Evolutionary conservation across 1,140 invertebrate genomes (phyloP), one percentile per base, ranked within the genome.

Genomic region (Halotydeus destructor): DNA sequence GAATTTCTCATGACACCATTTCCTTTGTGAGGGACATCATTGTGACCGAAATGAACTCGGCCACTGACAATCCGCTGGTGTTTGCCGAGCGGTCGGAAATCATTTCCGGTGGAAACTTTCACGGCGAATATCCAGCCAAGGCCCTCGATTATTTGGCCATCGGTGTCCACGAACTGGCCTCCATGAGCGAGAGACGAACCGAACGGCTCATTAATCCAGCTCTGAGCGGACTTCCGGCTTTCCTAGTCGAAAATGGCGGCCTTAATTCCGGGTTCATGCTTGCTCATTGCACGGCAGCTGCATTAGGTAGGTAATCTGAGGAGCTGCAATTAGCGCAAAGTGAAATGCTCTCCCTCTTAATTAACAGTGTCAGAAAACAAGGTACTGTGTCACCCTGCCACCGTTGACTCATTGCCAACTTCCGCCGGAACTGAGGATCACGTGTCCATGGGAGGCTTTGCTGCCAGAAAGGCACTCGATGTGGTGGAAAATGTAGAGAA

Each of bases 231-330:
- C 52, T 75, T 3, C 76, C 75, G 4, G 71, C 75, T 0, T 78
- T 78, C 55, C 55, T 78, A 24, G 71, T 72, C 0, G 63, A 68
- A 48, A 69, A 76, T 34, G 75, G 75, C 23, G 75, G 75, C 1
- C 60, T 78, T 0, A 78, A 78, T 55, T 77, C 74, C 9, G 75
- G 75, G 3, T 77, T 78, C 52, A 78, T 78, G 75, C 64, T 77
- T 27, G 72, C 75, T 16, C 75, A 78, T 55, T 72, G 72, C 47
- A 77, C 75, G 9, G 74, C 75, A 3, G 75, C 75, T 18, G 57
- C 74, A 30, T 53, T 76, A 12, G 72, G 72, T 74, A 61, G 50
- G 50, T 48, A 5, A 31, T 18, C 36, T 11, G 4, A 14, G 11
- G n/a, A n/a, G n/a, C n/a, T n/a, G n/a, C n/a, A n/a, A n/a, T 30